Evolutionary conservation across 2,888 invertebrate species (phyloP), one percentile per base, ranked within the genome.

Genomic region (Drosophila affinis): DNA sequence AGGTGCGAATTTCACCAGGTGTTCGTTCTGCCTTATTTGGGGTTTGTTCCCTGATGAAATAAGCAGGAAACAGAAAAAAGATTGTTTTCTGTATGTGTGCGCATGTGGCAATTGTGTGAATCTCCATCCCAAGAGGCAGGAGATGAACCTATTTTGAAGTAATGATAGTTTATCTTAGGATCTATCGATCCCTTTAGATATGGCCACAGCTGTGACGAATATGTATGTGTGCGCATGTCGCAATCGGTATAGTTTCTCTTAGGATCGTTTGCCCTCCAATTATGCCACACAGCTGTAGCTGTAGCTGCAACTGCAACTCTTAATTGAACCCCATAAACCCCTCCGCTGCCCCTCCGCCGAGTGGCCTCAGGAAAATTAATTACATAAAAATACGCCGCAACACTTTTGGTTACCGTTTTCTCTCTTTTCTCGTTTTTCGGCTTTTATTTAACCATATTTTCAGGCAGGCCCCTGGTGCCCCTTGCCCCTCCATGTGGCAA

Each of bases 301-400:
- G 3, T 2, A 3, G 7, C 7, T 39, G 39, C 7, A 39, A 14
- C 14, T 48, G 58, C 48, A 58, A 58, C 59, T 62, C 39, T 39
- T 59, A 62, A 62, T 62, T 58, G 58, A 58, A 46, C 27, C 46
- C 17, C 45, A 6, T n/a, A n/a, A n/a, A 18, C 32, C 63, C n/a
- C 63, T 18, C 14, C 9, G 10, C 17, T 18, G 18, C 18, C 1
- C 18, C 18, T 14, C 9, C 32, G 10, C 18, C 9, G 39, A 14
- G 4, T 29, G 7, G 1, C 24, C 14, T 32, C n/a, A 44, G 45
- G 57, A 55, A 72, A 74, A 87, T 84, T 77, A 84, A 85, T 84
- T 84, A 76, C 77, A 75, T 70, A 80, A 80, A 85, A 88, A 86
- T 80, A 78, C 78, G 73, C 75, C 72, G 59, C 67, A 72, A 62